phyloP scores from a whole-genome alignment of 2,888 invertebrate species.

The Drosophila recens region DNA sequence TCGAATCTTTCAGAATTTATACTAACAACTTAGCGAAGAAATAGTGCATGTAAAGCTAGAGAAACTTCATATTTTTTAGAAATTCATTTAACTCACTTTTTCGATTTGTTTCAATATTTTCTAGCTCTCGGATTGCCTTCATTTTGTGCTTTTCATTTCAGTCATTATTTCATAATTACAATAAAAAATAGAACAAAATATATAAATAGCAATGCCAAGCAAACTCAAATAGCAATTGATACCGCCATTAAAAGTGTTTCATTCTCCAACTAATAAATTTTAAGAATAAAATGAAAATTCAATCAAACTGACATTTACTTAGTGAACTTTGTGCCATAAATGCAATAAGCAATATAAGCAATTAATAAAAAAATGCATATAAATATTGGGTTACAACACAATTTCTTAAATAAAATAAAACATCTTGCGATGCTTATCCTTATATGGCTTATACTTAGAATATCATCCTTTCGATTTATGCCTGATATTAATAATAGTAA shows the following conservation, averaged over 20 bases:
- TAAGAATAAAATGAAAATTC: slow-evolving; percentile 18
- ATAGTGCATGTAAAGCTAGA: slow-evolving; percentile 73
- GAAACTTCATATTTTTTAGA: slow-evolving; percentile 27
- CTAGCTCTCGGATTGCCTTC: slow-evolving; percentile 33
- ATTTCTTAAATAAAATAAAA: slow-evolving; percentile 24
- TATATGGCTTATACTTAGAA: slow-evolving; percentile 67
- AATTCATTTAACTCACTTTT: slow-evolving; percentile 42
- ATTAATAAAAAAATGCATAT: slow-evolving; percentile 31
- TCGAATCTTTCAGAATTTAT: slow-evolving; percentile 14
- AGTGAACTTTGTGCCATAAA: slow-evolving; percentile 51
- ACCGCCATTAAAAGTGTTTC: slow-evolving; percentile 23
- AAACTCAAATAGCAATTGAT: slow-evolving; percentile 40
- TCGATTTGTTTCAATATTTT: slow-evolving; percentile 9
- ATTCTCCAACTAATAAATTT: slow-evolving; percentile 24
- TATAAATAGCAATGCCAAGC: slow-evolving; percentile 39
- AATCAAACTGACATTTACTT: slow-evolving; percentile 46
- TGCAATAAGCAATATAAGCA: slow-evolving; percentile 31
- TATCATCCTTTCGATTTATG: slow-evolving; percentile 73
- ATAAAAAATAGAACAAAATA: slow-evolving; percentile 15
- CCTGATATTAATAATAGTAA: slow-evolving; percentile 64
- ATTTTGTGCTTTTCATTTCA: slow-evolving; percentile 33
- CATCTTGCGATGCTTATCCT: slow-evolving; percentile 61
- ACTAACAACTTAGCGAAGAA: slow-evolving; percentile 35
- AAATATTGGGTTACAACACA: slow-evolving; percentile 33
- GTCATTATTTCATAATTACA: slow-evolving; percentile 60